phyloP scores from a whole-genome alignment of 1,140 invertebrate genomes.

The Microplitis demolitor region DNA sequence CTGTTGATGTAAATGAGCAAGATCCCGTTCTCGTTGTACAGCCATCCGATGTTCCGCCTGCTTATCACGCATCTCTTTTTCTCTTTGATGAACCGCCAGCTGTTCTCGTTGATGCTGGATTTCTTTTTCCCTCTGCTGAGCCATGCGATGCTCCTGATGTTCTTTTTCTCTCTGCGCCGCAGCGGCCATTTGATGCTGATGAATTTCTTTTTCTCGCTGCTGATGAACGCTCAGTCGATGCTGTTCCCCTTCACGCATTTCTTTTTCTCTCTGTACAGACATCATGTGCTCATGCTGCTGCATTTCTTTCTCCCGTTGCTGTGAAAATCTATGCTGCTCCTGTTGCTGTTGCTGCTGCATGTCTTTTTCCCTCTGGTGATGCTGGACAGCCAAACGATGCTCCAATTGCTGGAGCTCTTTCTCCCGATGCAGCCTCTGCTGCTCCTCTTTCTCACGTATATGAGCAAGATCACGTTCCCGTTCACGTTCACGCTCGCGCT shows the following conservation, averaged over 20 bases:
- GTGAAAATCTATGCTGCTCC: constrained; percentile 34
- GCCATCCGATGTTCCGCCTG: constrained; percentile 36
- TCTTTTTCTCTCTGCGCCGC: constrained; percentile 49
- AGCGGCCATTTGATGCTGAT: constrained; percentile 41
- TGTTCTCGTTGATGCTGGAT: constrained; percentile 51
- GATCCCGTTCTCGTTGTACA: constrained; percentile 34
- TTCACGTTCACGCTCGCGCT: constrained; percentile 39
- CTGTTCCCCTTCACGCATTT: constrained; percentile 44
- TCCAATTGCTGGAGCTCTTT: constrained; percentile 39
- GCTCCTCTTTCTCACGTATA: constrained; percentile 51
- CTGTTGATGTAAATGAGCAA: constrained; percentile 42
- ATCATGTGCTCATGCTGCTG: constrained; percentile 53
- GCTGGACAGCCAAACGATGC: constrained; percentile 38
- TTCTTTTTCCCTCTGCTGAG: constrained; percentile 54
- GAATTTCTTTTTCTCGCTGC: constrained; percentile 53
- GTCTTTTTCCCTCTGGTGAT: constrained; percentile 58
- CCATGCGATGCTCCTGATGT: constrained; percentile 46
- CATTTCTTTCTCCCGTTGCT: constrained; percentile 45
- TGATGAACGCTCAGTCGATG: constrained; percentile 40
- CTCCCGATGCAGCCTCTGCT: constrained; percentile 45
- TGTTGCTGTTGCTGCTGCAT: constrained; percentile 55
- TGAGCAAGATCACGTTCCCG: constrained; percentile 50
- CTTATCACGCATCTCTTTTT: constrained; percentile 33
- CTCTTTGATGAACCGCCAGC: constrained; percentile 35
- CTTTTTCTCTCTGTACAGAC: constrained; percentile 51